Evolutionary conservation across 2,797 vertebrate species (phyloP).

Genomic region (Champsocephalus gunnari): DNA sequence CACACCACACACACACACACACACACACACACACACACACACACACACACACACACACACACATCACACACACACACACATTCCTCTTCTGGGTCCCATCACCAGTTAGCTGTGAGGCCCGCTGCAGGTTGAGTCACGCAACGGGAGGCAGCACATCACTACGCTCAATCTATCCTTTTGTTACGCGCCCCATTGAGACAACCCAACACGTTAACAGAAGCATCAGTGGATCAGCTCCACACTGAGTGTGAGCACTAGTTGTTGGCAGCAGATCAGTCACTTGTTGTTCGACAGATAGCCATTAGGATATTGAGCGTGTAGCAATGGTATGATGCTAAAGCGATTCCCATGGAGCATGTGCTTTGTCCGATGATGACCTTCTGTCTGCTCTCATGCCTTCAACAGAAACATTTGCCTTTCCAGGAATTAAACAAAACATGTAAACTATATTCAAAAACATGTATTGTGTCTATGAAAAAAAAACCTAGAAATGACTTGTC

Average conservation of each 20-base stretch:
- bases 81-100: slow-evolving; percentile 76
- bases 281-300: slow-evolving; percentile 29
- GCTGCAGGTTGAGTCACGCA: slow-evolving; percentile 70
- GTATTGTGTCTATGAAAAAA: not conserved
- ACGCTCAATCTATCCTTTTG: slow-evolving; percentile 72
- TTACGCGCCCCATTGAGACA: slow-evolving; percentile 53
- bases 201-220: slow-evolving; percentile 66
- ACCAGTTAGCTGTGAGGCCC: slow-evolving; percentile 72
- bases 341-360: slow-evolving; percentile 19
- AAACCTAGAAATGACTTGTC: not conserved
- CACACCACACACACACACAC: too few relatives aligned
- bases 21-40: too few relatives aligned
- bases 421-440: not conserved
- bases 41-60: not conserved
- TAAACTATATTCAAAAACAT: not conserved
- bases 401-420: slow-evolving; percentile 5
- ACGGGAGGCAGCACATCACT: slow-evolving; percentile 66
- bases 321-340: slow-evolving; percentile 48
- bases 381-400: slow-evolving; percentile 4
- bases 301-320: slow-evolving; percentile 35
- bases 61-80: slow-evolving; percentile 67
- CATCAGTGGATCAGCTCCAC: slow-evolving; percentile 50
- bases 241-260: slow-evolving; percentile 7
- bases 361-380: not conserved
- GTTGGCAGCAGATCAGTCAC: slow-evolving; percentile 37